Conservation (phyloP, 2,797 vertebrate genomes). For the Sebastes diaconus region DNA sequence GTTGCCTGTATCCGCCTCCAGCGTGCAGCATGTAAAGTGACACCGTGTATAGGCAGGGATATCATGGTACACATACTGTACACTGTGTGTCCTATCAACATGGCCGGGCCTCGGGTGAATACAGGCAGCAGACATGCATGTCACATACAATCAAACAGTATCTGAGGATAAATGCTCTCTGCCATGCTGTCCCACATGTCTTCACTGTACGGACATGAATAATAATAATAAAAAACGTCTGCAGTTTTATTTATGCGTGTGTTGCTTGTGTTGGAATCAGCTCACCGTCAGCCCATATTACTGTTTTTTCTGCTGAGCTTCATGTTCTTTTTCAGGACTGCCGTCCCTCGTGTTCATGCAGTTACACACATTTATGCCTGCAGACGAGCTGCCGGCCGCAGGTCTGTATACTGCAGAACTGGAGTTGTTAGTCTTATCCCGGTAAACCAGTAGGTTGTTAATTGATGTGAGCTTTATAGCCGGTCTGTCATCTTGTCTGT, state of each 20-base stretch:
- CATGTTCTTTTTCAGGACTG: background rate
- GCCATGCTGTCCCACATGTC: background rate
- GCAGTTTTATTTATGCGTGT: background rate
- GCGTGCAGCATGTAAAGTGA: background rate
- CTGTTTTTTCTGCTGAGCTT: background rate
- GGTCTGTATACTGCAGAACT: background rate
- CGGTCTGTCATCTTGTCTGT: background rate
- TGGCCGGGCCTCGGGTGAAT: background rate
- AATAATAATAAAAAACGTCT: background rate
- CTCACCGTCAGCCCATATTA: slow-evolving; percentile 17
- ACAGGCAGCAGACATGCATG: slow-evolving; percentile 12
- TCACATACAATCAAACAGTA: background rate
- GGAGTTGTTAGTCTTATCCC: background rate
- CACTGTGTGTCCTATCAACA: background rate
- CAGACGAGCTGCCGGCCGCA: background rate
- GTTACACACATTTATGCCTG: background rate
- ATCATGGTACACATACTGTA: background rate
- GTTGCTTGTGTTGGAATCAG: background rate
- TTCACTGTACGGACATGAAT: background rate
- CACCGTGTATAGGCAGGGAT: background rate
- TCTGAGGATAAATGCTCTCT: background rate
- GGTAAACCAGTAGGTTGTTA: background rate
- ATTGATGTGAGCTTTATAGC: background rate
- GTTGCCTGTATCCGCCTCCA: background rate
- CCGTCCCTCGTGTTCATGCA: background rate